phyloP scores from a whole-genome alignment of 2,113 vertebrate genomes.

The Rousettus leschenaultii region DNA sequence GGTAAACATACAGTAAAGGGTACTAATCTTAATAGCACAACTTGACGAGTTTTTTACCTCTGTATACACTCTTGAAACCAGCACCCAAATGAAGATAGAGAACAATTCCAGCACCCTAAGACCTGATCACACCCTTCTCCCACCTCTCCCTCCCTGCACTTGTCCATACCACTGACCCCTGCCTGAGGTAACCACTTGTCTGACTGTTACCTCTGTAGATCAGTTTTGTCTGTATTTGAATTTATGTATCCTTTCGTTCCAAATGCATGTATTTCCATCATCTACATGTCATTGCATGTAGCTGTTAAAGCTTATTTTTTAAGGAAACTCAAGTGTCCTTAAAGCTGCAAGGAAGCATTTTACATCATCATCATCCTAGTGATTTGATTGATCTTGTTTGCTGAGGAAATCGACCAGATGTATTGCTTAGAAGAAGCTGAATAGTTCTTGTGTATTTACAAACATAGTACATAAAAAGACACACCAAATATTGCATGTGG shows the following conservation, averaged over 20 bases:
- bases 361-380: not conserved
- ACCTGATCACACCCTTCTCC: rapidly evolving
- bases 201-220: not conserved
- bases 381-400: slow-evolving; percentile 41
- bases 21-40: not conserved
- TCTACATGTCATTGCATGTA: not conserved
- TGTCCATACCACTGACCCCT: not conserved
- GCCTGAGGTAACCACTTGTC: not conserved
- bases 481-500: not conserved
- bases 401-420: slow-evolving; percentile 5
- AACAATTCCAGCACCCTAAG: not conserved
- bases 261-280: not conserved
- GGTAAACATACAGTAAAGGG: not conserved
- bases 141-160: rapidly evolving
- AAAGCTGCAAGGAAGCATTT: not conserved
- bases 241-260: not conserved
- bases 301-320: not conserved
- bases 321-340: not conserved
- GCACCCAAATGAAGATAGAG: not conserved
- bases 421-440: slow-evolving; percentile 14
- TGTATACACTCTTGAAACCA: not conserved
- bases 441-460: slow-evolving; percentile 17
- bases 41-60: not conserved
- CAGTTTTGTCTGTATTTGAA: not conserved
- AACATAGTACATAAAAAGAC: not conserved